Evolutionary conservation across 2,797 vertebrate species (phyloP), one percentile per base, ranked within the genome.

Genomic region (Macroramphosus scolopax): DNA sequence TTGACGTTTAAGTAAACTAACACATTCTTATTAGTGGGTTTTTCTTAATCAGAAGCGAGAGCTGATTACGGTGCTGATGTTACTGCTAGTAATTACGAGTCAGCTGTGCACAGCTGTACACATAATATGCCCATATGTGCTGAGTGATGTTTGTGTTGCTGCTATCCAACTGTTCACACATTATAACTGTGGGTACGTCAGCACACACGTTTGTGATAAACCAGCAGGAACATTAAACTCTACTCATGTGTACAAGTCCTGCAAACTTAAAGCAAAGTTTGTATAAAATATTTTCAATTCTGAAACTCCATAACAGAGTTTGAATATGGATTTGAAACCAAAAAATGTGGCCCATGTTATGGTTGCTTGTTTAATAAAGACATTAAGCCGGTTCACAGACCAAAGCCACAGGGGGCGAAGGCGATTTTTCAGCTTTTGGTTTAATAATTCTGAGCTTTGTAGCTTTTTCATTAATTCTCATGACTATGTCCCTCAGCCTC

Each of bases 41-140:
- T 57, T 64, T 70, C 68, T 61, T 64, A 47, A 69, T 73, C 52
- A 57, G 51, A 58, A 51, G 33, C 41, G 35, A 65, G 64, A 65
- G 34, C 63, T 73, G 70, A 77, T 80, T 69, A 74, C 40, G 65
- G 41, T 51, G 18, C 62, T 36, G 50, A 61, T 68, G 64, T 61
- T 71, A 66, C 67, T 37, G 54, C 57, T 57, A 68, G 70, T 58
- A 68, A 56, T 81, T 76, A 78, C 66, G 68, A 77, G 65, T 65
- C 68, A 66, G 69, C 68, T 49, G 68, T 68, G 61, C 72, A 71
- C 83, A 84, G 72, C 81, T 87, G 81, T 73, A 69, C 48, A 67
- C 56, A 53, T 60, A 64, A 73, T 57, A 55, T 70, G 43, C 39
- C 65, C 72, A 85, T 73, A 76, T 85, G 72, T 78, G 61, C 68